Evolutionary conservation across 2,113 vertebrate species (phyloP).

Genomic region (Paramormyrops kingsleyae): DNA sequence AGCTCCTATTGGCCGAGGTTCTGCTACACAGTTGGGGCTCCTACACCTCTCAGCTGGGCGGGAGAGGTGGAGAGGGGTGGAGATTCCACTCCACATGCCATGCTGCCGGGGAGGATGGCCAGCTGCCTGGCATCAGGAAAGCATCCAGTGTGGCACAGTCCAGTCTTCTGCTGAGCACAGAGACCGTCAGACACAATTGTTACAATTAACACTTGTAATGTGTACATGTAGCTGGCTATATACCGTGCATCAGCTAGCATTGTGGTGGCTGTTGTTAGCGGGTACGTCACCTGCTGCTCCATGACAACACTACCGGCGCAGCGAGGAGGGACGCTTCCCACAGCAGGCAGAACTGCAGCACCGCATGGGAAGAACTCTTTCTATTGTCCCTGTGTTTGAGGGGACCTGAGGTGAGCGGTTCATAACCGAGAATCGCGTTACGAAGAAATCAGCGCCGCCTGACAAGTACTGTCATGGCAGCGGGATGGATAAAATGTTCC

Average conservation of each 20-base stretch:
- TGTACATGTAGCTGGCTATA: background rate
- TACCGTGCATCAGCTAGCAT: background rate
- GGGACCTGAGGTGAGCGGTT: background rate
- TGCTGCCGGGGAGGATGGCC: background rate
- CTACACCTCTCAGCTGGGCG: background rate
- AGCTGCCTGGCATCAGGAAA: background rate
- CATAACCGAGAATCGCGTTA: background rate
- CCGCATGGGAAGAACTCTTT: background rate
- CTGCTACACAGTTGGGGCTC: background rate
- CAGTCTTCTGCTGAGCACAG: background rate
- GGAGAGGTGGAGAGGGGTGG: background rate
- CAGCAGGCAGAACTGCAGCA: background rate
- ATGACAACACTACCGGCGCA: background rate
- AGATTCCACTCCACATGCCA: background rate
- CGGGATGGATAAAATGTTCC: background rate
- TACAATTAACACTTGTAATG: background rate
- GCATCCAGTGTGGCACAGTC: background rate
- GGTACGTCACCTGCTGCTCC: background rate
- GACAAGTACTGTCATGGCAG: background rate
- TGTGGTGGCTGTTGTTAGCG: background rate
- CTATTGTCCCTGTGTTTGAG: background rate
- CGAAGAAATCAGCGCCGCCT: background rate
- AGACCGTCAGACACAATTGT: background rate
- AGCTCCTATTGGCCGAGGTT: background rate
- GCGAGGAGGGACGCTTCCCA: background rate